phyloP scores from a whole-genome alignment of 1,140 invertebrate genomes.

The Aporrectodea caliginosa region DNA sequence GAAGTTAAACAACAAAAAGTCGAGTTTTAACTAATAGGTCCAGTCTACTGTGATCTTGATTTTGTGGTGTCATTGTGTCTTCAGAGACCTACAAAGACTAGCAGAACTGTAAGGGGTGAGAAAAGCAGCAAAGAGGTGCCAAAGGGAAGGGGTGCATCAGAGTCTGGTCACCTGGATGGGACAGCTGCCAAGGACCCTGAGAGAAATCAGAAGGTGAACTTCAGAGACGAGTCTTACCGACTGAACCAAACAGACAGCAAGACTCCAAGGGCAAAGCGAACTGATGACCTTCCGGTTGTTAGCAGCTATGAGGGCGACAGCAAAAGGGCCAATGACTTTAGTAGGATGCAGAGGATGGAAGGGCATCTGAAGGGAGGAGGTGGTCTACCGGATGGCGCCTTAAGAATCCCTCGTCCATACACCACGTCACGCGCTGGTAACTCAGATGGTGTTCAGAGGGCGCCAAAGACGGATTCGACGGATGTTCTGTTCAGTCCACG shows the following conservation, averaged over 20 bases:
- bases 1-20: no score
- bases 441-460: background rate
- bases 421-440: background rate
- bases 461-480: background rate
- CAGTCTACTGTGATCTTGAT: no score
- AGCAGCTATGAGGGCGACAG: background rate
- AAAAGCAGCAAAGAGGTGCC: no score
- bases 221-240: background rate
- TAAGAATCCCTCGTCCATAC: background rate
- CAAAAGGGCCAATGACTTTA: background rate
- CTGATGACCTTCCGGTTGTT: background rate
- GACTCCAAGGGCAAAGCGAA: background rate
- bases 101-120: no score
- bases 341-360: background rate
- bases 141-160: no score
- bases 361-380: background rate
- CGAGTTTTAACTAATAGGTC: no score
- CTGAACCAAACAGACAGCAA: background rate
- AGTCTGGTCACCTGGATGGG: no score
- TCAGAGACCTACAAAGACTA: no score
- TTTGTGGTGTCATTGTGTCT: no score
- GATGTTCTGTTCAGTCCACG: background rate
- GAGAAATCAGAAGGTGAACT: background rate
- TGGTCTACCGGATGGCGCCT: background rate
- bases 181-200: no score